phyloP scores from a whole-genome alignment of 2,888 invertebrate species.

The Ischnura elegans region DNA sequence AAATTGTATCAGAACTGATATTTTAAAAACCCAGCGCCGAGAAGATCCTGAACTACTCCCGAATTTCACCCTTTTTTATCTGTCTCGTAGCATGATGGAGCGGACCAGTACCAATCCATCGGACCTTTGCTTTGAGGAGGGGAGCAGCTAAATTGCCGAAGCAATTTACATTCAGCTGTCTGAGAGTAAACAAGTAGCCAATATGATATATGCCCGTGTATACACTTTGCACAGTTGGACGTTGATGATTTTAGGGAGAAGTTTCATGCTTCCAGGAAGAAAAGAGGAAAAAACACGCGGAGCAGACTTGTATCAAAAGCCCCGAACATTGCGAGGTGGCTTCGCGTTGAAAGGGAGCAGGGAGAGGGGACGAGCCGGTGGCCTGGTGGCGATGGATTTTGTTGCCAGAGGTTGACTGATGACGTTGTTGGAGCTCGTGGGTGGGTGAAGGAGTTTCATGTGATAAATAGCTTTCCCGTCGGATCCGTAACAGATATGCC shows the following conservation, averaged over 20 bases:
- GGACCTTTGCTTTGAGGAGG: neutral
- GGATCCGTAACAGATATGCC: neutral
- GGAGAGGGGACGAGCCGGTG: neutral
- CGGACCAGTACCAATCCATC: neutral
- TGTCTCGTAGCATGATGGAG: neutral
- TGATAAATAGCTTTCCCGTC: neutral
- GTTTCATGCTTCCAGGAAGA: neutral
- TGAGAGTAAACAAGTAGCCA: neutral
- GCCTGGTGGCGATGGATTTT: neutral
- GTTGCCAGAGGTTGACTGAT: neutral
- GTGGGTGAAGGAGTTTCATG: neutral
- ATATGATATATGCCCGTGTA: conserved; percentile 14
- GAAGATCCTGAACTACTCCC: too few relatives aligned
- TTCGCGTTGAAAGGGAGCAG: neutral
- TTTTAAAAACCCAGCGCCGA: neutral
- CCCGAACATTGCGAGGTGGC: too few relatives aligned
- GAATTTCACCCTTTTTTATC: neutral
- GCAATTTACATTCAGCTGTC: neutral
- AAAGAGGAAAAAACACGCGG: neutral
- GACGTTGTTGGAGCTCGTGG: neutral
- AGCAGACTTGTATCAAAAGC: neutral
- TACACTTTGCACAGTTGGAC: neutral
- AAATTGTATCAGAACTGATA: neutral
- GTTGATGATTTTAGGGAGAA: neutral
- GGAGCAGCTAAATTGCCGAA: neutral